Evolutionary conservation across 2,113 vertebrate species (phyloP).

Genomic region (Desmodus rotundus): DNA sequence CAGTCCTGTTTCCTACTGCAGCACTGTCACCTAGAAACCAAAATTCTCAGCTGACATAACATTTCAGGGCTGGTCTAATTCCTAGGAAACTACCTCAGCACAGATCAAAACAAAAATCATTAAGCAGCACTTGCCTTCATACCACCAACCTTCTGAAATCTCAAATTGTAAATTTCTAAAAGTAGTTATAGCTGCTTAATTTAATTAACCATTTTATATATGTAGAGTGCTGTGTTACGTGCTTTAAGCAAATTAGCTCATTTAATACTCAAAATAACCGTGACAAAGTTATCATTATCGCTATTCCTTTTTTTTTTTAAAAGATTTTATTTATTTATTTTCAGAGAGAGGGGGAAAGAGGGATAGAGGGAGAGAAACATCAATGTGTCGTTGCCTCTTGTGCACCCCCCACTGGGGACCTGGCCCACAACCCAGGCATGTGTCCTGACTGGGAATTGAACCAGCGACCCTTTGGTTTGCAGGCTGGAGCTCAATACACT

Average conservation of each 20-base stretch:
- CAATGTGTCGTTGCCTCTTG: no score
- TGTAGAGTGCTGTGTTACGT: background rate
- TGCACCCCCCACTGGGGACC: no score
- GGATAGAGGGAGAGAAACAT: no score
- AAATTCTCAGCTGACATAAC: conserved; percentile 47
- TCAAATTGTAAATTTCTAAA: background rate
- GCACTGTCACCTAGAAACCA: conserved; percentile 53
- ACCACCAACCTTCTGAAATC: background rate
- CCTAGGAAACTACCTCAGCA: conserved; percentile 26
- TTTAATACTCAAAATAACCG: conserved; percentile 7
- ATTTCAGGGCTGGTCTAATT: conserved; percentile 3
- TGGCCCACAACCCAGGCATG: no score
- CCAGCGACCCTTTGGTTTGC: no score
- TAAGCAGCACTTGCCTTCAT: background rate
- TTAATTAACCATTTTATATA: background rate
- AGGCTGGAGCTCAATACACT: no score
- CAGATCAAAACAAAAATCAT: background rate
- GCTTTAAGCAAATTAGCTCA: background rate
- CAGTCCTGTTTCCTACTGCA: background rate
- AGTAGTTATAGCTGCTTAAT: background rate
- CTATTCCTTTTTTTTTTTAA: background rate
- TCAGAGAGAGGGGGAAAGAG: no score
- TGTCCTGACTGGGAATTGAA: no score
- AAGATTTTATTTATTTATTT: no score
- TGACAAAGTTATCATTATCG: background rate